phyloP scores from a whole-genome alignment of 2,888 invertebrate species.

The Euplagia quadripunctaria region DNA sequence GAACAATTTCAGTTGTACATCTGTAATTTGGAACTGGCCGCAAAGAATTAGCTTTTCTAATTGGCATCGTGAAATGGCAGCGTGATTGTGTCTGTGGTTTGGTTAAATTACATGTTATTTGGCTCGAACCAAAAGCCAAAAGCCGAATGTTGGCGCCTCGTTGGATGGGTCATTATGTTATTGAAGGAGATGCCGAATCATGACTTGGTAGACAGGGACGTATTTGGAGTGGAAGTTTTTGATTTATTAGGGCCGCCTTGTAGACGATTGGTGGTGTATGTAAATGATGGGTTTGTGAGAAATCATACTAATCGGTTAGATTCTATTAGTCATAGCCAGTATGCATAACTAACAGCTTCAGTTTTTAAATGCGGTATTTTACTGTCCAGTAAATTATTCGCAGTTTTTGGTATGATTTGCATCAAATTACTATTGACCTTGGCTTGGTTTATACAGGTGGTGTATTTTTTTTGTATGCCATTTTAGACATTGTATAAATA shows the following conservation, averaged over 20 bases:
- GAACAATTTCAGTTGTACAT: slow-evolving; percentile 50
- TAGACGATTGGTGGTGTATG: slow-evolving; percentile 21
- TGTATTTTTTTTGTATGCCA: no score
- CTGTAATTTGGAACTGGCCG: slow-evolving; percentile 60
- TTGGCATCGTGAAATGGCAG: slow-evolving; percentile 62
- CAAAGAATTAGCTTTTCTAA: slow-evolving; percentile 57
- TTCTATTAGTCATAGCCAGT: background rate
- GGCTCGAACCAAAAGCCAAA: slow-evolving; percentile 64
- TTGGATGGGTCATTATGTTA: slow-evolving; percentile 77
- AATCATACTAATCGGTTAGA: slow-evolving; percentile 19
- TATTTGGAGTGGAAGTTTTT: slow-evolving; percentile 46
- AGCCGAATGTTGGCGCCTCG: slow-evolving; percentile 82
- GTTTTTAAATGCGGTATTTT: background rate
- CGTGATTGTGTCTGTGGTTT: slow-evolving; percentile 69
- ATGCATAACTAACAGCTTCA: background rate
- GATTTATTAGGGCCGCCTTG: slow-evolving; percentile 29
- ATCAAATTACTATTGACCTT: background rate
- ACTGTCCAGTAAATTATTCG: background rate
- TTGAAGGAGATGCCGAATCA: slow-evolving; percentile 72
- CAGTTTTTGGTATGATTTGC: background rate
- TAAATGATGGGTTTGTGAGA: slow-evolving; percentile 27
- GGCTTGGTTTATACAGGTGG: no score
- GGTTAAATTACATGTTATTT: slow-evolving; percentile 82
- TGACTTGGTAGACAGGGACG: slow-evolving; percentile 63
- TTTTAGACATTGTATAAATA: no score